Percentiles rank a stretch among this genome's conserved stretches.
Evolutionary conservation across 2,113 vertebrate species (phyloP).

Genomic region (Asarcornis scutulata): DNA sequence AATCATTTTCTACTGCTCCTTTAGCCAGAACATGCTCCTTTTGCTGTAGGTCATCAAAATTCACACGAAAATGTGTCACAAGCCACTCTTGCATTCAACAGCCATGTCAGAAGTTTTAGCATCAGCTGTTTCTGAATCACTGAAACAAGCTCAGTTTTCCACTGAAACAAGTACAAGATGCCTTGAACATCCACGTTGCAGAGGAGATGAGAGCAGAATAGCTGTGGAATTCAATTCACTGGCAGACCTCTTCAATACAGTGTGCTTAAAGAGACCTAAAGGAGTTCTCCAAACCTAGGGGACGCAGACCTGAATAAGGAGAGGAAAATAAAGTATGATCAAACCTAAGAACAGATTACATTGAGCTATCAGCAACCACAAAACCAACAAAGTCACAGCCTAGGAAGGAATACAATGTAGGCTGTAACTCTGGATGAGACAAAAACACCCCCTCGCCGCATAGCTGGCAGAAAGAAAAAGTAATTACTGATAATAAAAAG

Average conservation of each 20-base stretch:
- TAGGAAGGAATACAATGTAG: background rate
- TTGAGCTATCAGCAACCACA: background rate
- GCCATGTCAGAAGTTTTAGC: background rate
- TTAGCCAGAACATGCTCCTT: constrained; percentile 6
- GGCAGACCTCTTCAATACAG: background rate
- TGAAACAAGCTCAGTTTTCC: background rate
- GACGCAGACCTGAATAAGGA: background rate
- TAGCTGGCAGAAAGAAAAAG: background rate
- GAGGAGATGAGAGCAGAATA: background rate
- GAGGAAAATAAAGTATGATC: background rate
- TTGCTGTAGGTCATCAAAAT: background rate
- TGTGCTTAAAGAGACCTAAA: background rate
- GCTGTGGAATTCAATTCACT: background rate
- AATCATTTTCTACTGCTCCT: constrained; percentile 27
- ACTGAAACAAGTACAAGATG: background rate
- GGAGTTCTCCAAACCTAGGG: background rate
- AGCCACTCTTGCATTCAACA: background rate
- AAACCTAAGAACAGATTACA: background rate
- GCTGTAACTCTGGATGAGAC: background rate
- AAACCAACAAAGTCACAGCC: background rate
- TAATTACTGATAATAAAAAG: background rate
- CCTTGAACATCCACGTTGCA: background rate
- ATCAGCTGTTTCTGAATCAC: background rate
- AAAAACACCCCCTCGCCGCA: background rate
- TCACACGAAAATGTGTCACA: background rate